A percentile compares a stretch with the other conserved stretches of the same genome.
phyloP scores from a whole-genome alignment of 2,113 vertebrate species.

The Macaca mulatta region DNA sequence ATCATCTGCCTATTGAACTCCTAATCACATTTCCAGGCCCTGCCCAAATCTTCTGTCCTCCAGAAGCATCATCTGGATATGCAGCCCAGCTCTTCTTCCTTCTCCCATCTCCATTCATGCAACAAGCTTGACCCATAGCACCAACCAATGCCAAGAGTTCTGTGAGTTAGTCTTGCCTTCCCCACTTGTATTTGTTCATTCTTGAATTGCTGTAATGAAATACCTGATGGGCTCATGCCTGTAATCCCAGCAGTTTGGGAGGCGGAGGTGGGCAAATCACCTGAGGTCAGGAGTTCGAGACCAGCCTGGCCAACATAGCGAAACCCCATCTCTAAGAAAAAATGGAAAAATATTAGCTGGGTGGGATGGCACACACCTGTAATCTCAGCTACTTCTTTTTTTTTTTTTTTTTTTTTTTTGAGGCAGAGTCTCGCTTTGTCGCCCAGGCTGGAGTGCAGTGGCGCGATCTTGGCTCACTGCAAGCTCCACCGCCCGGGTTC shows the following conservation, averaged over 20 bases:
- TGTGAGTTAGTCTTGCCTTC: neutral
- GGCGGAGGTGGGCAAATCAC: neutral
- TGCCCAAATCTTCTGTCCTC: neutral
- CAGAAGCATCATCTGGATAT: neutral
- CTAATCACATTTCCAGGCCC: neutral
- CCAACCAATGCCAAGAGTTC: neutral
- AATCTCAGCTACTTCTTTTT: neutral
- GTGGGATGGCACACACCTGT: neutral
- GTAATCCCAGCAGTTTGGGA: neutral
- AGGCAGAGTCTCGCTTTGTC: too few relatives aligned
- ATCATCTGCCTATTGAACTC: neutral
- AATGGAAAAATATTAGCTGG: neutral
- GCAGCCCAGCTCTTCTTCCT: neutral
- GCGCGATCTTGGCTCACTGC: too few relatives aligned
- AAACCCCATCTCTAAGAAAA: neutral
- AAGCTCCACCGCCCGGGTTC: too few relatives aligned
- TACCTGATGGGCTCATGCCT: neutral
- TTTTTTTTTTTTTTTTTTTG: too few relatives aligned
- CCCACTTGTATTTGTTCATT: too few relatives aligned
- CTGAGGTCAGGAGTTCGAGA: neutral
- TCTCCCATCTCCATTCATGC: rapidly evolving
- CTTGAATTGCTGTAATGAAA: too few relatives aligned
- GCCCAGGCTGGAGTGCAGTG: too few relatives aligned
- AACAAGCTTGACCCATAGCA: neutral
- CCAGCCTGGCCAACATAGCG: neutral